Evolutionary conservation across 2,888 invertebrate genomes (phyloP).

Genomic region (Xylocampa areola): DNA sequence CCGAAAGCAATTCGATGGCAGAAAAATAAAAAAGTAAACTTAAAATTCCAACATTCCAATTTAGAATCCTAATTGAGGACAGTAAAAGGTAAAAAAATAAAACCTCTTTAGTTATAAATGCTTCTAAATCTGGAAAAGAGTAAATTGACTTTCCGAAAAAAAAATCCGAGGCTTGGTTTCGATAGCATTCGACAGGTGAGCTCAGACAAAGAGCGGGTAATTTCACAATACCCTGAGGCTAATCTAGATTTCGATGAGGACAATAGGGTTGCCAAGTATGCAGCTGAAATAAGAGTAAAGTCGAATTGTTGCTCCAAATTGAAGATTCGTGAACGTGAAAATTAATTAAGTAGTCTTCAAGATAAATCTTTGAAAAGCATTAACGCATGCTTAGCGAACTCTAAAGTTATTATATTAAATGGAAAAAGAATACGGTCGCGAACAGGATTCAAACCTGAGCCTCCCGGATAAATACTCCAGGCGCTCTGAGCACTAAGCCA

Average conservation of each 20-base stretch:
- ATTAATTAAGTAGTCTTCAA: no score
- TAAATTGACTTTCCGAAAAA: slow-evolving; percentile 46
- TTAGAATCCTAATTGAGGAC: slow-evolving; percentile 12
- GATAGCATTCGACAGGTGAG: slow-evolving; percentile 50
- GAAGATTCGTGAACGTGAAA: no score
- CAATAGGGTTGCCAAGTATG: slow-evolving; percentile 25
- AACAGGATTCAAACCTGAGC: no score
- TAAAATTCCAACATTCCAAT: slow-evolving; percentile 35
- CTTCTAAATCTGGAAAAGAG: slow-evolving; percentile 26
- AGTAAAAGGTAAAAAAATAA: slow-evolving; percentile 17
- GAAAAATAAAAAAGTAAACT: slow-evolving; percentile 30
- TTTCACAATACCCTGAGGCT: slow-evolving; percentile 52
- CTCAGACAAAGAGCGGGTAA: slow-evolving; percentile 56
- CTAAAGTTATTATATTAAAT: no score
- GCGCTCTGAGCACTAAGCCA: no score
- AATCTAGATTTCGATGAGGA: slow-evolving; percentile 55
- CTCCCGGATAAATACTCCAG: no score
- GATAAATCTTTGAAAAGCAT: no score
- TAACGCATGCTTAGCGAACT: no score
- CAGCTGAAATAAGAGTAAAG: slow-evolving; percentile 16
- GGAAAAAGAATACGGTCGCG: no score
- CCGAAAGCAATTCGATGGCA: slow-evolving; percentile 30
- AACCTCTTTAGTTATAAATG: slow-evolving; percentile 23
- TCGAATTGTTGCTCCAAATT: slow-evolving; percentile 16
- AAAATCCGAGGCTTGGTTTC: slow-evolving; percentile 35